Evolutionary conservation across 2,888 invertebrate species (phyloP).

Genomic region (Tridacna gigas): DNA sequence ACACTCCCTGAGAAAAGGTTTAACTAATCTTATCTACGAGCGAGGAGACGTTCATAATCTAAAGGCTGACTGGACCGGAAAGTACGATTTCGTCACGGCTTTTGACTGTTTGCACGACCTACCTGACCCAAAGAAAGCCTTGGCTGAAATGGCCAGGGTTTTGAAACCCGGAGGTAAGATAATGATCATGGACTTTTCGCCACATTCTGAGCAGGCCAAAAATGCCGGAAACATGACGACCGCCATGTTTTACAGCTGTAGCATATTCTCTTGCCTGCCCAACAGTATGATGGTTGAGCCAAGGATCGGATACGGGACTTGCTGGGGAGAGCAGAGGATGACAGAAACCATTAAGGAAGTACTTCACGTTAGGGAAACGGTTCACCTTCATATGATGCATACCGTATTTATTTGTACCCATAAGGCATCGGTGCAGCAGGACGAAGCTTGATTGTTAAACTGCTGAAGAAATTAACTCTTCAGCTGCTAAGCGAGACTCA

Average conservation of each 20-base stretch:
- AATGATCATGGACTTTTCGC: slow-evolving; percentile 41
- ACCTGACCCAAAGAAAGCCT: slow-evolving; percentile 48
- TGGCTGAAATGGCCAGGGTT: slow-evolving; percentile 36
- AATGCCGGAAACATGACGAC: slow-evolving; percentile 45
- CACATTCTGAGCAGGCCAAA: slow-evolving; percentile 45
- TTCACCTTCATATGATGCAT: slow-evolving; percentile 6
- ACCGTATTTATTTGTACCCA: neutral
- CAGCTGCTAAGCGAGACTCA: too few relatives aligned
- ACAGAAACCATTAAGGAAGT: slow-evolving; percentile 26
- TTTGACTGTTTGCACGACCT: slow-evolving; percentile 56
- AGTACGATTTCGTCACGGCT: slow-evolving; percentile 50
- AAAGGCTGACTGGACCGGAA: slow-evolving; percentile 18
- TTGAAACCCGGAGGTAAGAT: slow-evolving; percentile 47
- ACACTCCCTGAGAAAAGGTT: neutral
- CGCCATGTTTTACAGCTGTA: slow-evolving; percentile 44
- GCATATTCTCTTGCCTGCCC: slow-evolving; percentile 58
- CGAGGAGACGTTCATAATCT: slow-evolving; percentile 48
- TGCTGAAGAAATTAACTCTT: too few relatives aligned
- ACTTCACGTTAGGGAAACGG: neutral
- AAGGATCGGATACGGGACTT: slow-evolving; percentile 52
- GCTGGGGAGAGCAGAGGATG: slow-evolving; percentile 58
- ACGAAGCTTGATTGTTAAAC: too few relatives aligned
- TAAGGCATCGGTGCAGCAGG: too few relatives aligned
- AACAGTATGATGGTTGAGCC: slow-evolving; percentile 47
- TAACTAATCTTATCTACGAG: slow-evolving; percentile 41